Conservation (phyloP, 2,888 invertebrate genomes). For the Toxonevra muliebris region DNA sequence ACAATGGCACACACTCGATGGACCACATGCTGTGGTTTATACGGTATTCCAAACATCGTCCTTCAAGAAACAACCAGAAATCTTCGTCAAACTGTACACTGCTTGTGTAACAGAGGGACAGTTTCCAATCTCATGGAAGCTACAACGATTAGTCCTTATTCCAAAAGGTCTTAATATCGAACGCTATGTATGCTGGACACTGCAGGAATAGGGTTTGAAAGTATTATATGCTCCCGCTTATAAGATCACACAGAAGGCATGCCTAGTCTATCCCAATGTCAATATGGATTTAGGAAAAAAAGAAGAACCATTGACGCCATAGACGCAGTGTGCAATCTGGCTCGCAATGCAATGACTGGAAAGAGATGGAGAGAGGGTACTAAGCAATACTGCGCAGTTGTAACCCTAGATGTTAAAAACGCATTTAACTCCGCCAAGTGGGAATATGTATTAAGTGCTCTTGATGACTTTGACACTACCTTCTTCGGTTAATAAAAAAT, state of each 20-base stretch:
- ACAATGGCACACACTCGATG: too few relatives aligned
- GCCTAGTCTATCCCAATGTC: not conserved
- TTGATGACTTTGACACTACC: not conserved
- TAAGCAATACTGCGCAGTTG: constrained; percentile 21
- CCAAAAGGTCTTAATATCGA: not conserved
- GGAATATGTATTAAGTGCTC: not conserved
- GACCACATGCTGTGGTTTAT: too few relatives aligned
- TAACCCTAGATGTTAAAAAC: constrained; percentile 25
- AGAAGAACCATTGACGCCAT: too few relatives aligned
- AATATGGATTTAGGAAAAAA: constrained; percentile 22
- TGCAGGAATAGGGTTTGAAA: constrained; percentile 7
- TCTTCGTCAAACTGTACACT: too few relatives aligned
- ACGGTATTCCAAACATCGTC: too few relatives aligned
- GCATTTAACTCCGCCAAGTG: constrained; percentile 33
- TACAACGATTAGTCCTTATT: too few relatives aligned
- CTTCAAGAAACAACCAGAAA: too few relatives aligned
- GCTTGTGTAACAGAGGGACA: too few relatives aligned
- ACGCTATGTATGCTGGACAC: constrained; percentile 23
- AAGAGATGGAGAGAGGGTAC: too few relatives aligned
- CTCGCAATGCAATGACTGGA: too few relatives aligned
- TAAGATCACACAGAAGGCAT: not conserved
- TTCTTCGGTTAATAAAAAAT: constrained; percentile 6
- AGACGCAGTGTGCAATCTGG: too few relatives aligned
- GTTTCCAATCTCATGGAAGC: too few relatives aligned
- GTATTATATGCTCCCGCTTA: constrained; percentile 2